Percentiles rank a stretch among this genome's conserved stretches.
These are phyloP conservation scores for Parnassius glacialis DNA, from an alignment of 2,888 invertebrate genomes.

Conservation along the genomic window DNA sequence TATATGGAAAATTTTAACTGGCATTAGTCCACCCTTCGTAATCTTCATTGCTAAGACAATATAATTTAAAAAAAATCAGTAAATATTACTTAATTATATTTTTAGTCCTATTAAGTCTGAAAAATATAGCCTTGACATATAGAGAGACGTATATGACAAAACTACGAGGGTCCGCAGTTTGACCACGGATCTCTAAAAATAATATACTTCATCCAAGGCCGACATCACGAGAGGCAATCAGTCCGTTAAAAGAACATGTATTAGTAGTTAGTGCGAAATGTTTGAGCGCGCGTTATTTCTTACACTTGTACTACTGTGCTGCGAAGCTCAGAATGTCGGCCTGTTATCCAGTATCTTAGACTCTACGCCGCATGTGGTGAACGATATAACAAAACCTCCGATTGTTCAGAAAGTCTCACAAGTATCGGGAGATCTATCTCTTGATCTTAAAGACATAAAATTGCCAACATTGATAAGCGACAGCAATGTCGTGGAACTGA, in stretches of 20 bases:
- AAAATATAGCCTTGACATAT: no score
- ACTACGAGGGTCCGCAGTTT: no score
- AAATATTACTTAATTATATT: no score
- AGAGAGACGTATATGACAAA: no score
- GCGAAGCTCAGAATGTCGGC: constrained; percentile 4
- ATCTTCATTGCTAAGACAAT: no score
- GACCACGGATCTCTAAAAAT: background rate
- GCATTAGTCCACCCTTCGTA: no score
- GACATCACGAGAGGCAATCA: constrained; percentile 12
- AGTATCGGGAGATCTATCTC: constrained; percentile 28
- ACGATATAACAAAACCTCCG: constrained; percentile 15
- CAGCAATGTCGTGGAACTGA: constrained; percentile 38
- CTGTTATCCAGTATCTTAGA: constrained; percentile 9
- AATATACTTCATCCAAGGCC: constrained; percentile 20
- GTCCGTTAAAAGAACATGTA: constrained; percentile 7
- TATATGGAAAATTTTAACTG: no score
- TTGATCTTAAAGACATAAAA: constrained; percentile 31
- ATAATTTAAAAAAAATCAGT: no score
- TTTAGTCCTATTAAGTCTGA: no score
- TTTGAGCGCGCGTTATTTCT: constrained; percentile 11
- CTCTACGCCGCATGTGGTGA: constrained; percentile 13
- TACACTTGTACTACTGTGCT: background rate
- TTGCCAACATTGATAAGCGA: constrained; percentile 37
- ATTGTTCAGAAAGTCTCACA: constrained; percentile 11
- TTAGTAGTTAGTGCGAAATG: constrained; percentile 18